phyloP scores from a whole-genome alignment of 1,140 invertebrate genomes.

The Heliothis virescens region DNA sequence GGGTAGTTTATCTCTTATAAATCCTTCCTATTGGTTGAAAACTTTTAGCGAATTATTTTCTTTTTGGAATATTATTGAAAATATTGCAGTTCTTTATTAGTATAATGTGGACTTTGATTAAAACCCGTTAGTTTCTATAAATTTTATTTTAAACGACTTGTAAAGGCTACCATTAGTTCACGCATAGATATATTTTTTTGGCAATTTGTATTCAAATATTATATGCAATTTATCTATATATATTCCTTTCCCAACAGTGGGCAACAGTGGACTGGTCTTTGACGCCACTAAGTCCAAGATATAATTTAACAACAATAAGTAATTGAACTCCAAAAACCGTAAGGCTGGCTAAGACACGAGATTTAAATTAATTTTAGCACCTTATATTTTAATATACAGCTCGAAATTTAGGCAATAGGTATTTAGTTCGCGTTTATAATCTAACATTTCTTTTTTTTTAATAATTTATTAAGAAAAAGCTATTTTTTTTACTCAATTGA shows the following conservation, averaged over 20 bases:
- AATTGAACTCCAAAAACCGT: conserved; percentile 17
- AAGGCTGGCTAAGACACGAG: conserved; percentile 30
- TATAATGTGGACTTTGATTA: neutral
- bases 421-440: neutral
- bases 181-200: too few species aligned
- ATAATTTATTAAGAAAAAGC: too few species aligned
- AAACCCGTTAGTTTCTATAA: too few species aligned
- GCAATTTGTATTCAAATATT: too few species aligned
- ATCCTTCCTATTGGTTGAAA: too few species aligned
- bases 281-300: neutral
- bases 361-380: conserved; percentile 26
- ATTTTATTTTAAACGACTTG: neutral
- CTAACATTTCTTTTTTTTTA: neutral
- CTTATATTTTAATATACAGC: conserved; percentile 22
- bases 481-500: neutral
- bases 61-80: neutral
- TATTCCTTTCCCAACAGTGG: neutral
- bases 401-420: neutral
- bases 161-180: too few species aligned
- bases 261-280: neutral
- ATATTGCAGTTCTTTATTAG: neutral
- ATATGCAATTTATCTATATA: neutral
- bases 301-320: conserved; percentile 20
- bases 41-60: too few species aligned
- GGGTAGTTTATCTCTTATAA: too few species aligned